Conservation (phyloP, 2,113 vertebrate species). For the Sceloporus undulatus region DNA sequence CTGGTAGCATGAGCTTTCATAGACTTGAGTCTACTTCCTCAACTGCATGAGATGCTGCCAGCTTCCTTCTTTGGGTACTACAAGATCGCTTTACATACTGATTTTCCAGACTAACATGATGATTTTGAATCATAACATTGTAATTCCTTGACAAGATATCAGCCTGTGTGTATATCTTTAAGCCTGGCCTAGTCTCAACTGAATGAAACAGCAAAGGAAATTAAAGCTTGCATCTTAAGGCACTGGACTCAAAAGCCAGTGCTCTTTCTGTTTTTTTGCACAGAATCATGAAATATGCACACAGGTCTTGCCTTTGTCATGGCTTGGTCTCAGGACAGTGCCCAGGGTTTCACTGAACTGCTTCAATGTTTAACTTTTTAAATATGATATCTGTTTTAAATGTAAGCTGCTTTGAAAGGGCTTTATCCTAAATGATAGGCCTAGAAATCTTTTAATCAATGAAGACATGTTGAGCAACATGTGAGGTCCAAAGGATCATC, state of each 20-base stretch:
- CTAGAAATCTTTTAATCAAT: background rate
- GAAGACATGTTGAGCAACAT: too few relatives aligned
- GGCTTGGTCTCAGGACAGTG: background rate
- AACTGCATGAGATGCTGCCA: too few relatives aligned
- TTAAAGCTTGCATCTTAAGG: background rate
- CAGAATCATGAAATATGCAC: background rate
- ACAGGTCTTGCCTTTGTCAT: background rate
- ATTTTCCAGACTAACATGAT: too few relatives aligned
- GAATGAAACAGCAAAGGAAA: too few relatives aligned
- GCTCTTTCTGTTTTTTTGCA: background rate
- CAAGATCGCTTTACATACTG: too few relatives aligned
- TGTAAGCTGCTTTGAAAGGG: background rate
- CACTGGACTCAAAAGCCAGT: background rate
- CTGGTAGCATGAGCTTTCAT: too few relatives aligned
- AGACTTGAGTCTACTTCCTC: too few relatives aligned
- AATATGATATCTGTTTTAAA: background rate
- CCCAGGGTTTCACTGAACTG: background rate
- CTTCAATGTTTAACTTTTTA: background rate
- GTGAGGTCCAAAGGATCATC: background rate
- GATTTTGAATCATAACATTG: too few relatives aligned
- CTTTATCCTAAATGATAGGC: background rate
- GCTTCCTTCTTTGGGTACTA: too few relatives aligned
- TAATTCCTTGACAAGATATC: too few relatives aligned
- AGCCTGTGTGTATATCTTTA: background rate
- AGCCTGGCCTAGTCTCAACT: background rate